Conservation (phyloP, 2,888 invertebrate genomes). For the Drosophila eohydei region DNA sequence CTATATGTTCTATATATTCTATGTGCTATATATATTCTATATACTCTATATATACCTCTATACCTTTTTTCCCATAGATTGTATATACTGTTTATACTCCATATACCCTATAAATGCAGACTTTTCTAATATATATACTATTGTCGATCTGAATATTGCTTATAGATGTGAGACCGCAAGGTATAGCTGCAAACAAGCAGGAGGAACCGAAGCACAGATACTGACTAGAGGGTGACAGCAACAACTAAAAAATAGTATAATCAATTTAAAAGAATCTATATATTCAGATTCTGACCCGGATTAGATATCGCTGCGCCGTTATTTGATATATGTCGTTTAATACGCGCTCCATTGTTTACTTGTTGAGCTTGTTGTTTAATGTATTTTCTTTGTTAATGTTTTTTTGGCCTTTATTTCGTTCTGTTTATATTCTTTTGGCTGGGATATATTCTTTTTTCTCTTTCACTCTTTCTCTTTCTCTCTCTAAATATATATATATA, state of each 20-base stretch:
- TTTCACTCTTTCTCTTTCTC: not conserved
- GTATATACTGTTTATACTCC: too few species aligned
- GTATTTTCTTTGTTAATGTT: not conserved
- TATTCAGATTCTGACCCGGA: not conserved
- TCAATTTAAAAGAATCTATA: too few species aligned
- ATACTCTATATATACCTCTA: too few species aligned
- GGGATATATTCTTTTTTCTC: conserved; percentile 9
- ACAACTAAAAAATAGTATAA: too few species aligned
- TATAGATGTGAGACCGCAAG: too few species aligned
- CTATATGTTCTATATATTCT: not conserved
- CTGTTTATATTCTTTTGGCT: conserved; percentile 33
- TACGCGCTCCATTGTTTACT: conserved; percentile 12
- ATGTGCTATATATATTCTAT: not conserved
- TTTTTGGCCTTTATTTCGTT: conserved; percentile 2
- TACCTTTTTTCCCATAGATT: too few species aligned
- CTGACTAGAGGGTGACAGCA: too few species aligned
- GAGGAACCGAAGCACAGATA: too few species aligned
- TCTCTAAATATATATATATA: not conserved
- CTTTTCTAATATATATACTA: too few species aligned
- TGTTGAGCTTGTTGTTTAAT: conserved; percentile 5
- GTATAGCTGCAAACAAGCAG: too few species aligned
- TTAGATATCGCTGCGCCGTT: not conserved
- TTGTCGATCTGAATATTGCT: too few species aligned
- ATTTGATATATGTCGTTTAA: conserved; percentile 5
- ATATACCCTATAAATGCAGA: too few species aligned